Percentiles rank a stretch among this genome's conserved stretches.
Evolutionary conservation across 2,888 invertebrate genomes (phyloP).

Genomic region (Caradrina kadenii): DNA sequence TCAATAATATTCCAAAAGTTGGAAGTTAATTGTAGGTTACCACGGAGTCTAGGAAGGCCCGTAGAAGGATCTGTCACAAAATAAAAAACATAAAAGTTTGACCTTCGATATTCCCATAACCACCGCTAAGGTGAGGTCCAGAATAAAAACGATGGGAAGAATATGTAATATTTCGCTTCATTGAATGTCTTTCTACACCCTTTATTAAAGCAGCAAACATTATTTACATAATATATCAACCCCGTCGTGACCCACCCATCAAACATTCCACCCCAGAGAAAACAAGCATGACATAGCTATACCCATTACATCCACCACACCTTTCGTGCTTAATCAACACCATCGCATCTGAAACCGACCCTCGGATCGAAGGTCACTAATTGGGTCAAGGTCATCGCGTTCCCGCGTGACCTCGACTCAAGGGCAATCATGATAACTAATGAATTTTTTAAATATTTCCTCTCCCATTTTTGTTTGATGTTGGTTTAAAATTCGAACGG

Average conservation of each 20-base stretch:
- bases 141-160: no score
- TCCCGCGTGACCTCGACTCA: conserved; percentile 39
- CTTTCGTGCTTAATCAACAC: conserved; percentile 52
- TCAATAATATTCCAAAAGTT: no score
- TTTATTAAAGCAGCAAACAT: no score
- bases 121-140: no score
- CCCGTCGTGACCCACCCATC: background rate
- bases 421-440: conserved; percentile 41
- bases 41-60: no score
- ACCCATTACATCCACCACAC: conserved; percentile 17
- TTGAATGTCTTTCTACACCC: no score
- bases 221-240: no score
- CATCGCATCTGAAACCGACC: conserved; percentile 36
- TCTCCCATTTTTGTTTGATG: conserved; percentile 17
- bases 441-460: conserved; percentile 18
- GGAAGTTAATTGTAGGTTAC: no score
- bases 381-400: conserved; percentile 45
- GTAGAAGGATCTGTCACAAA: no score
- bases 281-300: background rate
- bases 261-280: background rate
- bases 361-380: conserved; percentile 55
- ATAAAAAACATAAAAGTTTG: no score
- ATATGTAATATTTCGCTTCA: no score
- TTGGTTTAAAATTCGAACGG: conserved; percentile 10
- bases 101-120: no score